Conservation (phyloP, 2,113 vertebrate genomes). For the Salvelinus fontinalis region DNA sequence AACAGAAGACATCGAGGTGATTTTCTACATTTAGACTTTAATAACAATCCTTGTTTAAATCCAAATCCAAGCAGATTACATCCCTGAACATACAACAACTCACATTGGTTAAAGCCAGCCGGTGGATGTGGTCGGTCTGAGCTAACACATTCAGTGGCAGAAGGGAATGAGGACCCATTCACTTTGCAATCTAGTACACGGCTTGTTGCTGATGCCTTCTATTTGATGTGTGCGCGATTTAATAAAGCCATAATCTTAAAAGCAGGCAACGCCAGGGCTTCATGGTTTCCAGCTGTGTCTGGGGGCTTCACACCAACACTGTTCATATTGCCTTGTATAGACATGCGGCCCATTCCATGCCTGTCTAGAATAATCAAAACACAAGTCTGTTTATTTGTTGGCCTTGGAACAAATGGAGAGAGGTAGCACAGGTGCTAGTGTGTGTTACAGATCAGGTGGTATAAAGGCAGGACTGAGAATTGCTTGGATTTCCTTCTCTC, state of each 20-base stretch:
- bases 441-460: conserved; percentile 53
- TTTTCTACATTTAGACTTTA: conserved; percentile 30
- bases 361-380: conserved; percentile 72
- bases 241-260: conserved; percentile 68
- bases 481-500: conserved; percentile 33
- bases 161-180: conserved; percentile 52
- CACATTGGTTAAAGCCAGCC: conserved; percentile 47
- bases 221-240: conserved; percentile 61
- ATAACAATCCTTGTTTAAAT: conserved; percentile 35
- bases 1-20: conserved; percentile 16
- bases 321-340: conserved; percentile 67
- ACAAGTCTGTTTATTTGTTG: conserved; percentile 64
- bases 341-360: conserved; percentile 60
- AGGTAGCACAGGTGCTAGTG: conserved; percentile 16
- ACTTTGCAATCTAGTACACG: conserved; percentile 46
- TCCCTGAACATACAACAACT: conserved; percentile 36
- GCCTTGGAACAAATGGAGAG: conserved; percentile 48
- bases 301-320: conserved; percentile 45
- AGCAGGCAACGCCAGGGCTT: conserved; percentile 55
- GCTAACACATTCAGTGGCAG: conserved; percentile 35
- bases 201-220: conserved; percentile 43
- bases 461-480: conserved; percentile 47
- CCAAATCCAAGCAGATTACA: conserved; percentile 44
- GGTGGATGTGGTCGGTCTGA: conserved; percentile 32
- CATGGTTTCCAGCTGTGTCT: conserved; percentile 46